A percentile compares a stretch with the other conserved stretches of the same genome.
Evolutionary conservation across 2,888 invertebrate genomes (phyloP).

Genomic region (Macropis europaea): DNA sequence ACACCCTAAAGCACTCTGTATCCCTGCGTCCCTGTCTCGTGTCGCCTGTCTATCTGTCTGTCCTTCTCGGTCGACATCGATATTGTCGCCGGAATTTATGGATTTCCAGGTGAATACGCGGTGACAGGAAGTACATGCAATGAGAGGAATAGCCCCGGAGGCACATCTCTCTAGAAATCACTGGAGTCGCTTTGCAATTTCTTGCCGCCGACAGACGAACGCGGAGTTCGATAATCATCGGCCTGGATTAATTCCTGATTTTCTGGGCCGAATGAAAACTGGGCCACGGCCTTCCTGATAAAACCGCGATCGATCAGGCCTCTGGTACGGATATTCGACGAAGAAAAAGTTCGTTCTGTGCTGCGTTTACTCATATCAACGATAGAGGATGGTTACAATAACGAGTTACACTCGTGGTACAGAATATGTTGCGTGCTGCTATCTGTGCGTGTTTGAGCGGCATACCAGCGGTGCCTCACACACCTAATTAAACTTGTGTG

Average conservation of each 20-base stretch:
- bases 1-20: constrained; percentile 19
- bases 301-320: not conserved
- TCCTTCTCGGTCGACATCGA: constrained; percentile 30
- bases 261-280: constrained; percentile 31
- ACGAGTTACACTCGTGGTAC: no score
- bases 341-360: no score
- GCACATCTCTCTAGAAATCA: constrained; percentile 34
- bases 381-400: no score
- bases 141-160: constrained; percentile 44
- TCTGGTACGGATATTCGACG: no score
- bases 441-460: no score
- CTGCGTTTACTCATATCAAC: not conserved
- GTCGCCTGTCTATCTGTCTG: not conserved
- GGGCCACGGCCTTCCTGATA: not conserved
- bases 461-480: no score
- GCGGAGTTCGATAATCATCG: constrained; percentile 37
- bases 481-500: no score
- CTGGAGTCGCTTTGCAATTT: constrained; percentile 18
- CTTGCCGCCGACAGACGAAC: constrained; percentile 22
- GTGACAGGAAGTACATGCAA: constrained; percentile 56
- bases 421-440: no score
- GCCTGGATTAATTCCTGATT: constrained; percentile 50
- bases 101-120: constrained; percentile 65
- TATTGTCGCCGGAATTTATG: constrained; percentile 63
- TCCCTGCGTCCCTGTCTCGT: not conserved